Evolutionary conservation across 2,113 vertebrate genomes (phyloP), one percentile per base, ranked within the genome.

Genomic region (Actenoides lindsayi): DNA sequence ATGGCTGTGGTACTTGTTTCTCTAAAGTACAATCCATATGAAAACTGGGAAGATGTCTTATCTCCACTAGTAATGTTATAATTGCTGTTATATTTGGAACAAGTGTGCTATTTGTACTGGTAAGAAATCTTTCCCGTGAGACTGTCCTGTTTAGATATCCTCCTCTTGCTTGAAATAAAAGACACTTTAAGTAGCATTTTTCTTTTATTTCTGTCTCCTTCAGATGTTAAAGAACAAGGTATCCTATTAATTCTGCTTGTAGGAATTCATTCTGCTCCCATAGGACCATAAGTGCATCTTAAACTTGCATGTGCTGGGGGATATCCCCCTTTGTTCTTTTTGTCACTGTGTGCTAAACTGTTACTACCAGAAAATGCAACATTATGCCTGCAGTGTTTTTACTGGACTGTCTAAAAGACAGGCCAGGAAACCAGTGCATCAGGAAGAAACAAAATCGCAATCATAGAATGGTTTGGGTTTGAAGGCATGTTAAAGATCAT

Each of bases 101-200:
- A 86, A 89, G 69, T 56, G 42, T 16, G 15, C 86, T 83, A 30
- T 87, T 75, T 76, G 80, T 87, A 84, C 69, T 68, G 37, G 39
- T 85, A 79, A 3, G 6, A 83, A 84, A 74, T 94, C 48, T 91
- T 90, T 79, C 92, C 53, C 70, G 5, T 37, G 92, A 89, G 92
- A 84, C 39, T 79, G 41, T 41, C 37, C 77, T 92, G 71, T 93
- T 96, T 92, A 92, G 96, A 82, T 82, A 89, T 17, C n/a, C 24
- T 71, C 24, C 33, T 79, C 89, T 89, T 84, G 56, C 95, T 64
- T 89, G 73, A 90, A 84, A 81, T 64, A 83, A 91, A 71, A 92
- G 64, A 74, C 21, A 46, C 46, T 87, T 91, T 14, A 88, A 70
- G 42, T 87, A 90, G 86, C 67, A 54, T 70, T 96, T 96, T 74